Base-by-base conservation (phyloP, 2,113 vertebrate genomes). In the Triplophysa tibetana region DNA sequence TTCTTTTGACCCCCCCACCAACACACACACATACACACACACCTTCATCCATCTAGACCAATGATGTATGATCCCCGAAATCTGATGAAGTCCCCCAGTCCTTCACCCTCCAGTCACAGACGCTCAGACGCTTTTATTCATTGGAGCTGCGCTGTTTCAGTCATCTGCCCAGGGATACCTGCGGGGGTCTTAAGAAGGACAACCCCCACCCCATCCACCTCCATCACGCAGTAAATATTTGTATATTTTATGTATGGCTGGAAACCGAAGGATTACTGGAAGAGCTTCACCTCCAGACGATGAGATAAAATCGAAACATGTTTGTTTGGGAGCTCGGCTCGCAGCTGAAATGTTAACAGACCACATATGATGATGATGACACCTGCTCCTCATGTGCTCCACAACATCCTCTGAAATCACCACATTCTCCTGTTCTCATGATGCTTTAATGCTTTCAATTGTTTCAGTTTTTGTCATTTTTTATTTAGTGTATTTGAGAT, bases 41-140 rank as follows among this genome's bases (percentile, higher is more conserved):
- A 38, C 60, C 73, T 79, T 61, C 81, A 88, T 82, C 86, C 86
- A 88, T 84, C 52, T 83, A 89, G 86, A 88, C 81, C 87, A 87
- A 87, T 88, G 86, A 90, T 90, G 89, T 90, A 89, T 87, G 86
- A 90, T 83, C 84, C 81, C 83, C 77, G 86, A 74, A 84, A 56
- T 86, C 50, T 54, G 19, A 8, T 64, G 23, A 84, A 74, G 56
- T 66, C 70, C 78, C 23, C 61, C 29, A 21, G 68, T 9, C 48
- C 50, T 70, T 78, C 70, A 78, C 19, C 67, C 17, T 69, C 62
- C 33, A 19, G 17, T 63, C 10, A 45, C 63, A 1, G 63, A 60
- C 58, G n/a, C 81, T 69, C 24, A 45, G 43, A 23, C 50, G 23
- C 56, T 64, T 76, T 74, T 45, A 73, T 45, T 8, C 8, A 48